Percentiles rank a stretch among this genome's conserved stretches.
Evolutionary conservation across 2,113 vertebrate genomes (phyloP).

Genomic region (Herpetotheres cachinnans): DNA sequence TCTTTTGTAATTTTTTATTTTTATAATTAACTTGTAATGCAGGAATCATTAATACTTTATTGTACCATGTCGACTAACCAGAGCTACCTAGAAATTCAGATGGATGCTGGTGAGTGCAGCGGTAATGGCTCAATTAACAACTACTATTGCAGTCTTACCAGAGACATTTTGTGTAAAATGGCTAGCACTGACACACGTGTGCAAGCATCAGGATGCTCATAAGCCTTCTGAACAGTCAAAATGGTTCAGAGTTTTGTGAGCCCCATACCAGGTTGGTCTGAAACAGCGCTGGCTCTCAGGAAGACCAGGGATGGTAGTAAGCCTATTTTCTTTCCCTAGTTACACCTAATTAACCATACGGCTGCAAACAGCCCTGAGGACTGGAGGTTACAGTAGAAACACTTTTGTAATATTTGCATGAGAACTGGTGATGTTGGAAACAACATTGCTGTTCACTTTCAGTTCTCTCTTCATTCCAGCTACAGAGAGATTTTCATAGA

Average conservation of each 20-base stretch:
- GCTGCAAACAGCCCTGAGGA: neutral
- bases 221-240: neutral
- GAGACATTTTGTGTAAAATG: neutral
- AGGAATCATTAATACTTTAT: neutral
- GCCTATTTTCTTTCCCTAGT: neutral
- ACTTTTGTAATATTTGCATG: neutral
- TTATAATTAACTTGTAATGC: neutral
- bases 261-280: neutral
- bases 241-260: neutral
- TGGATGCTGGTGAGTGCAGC: neutral
- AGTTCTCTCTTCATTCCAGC: neutral
- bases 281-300: neutral
- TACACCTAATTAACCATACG: neutral
- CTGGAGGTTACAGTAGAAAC: neutral
- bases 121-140: neutral
- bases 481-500: neutral
- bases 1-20: slow-evolving; percentile 36
- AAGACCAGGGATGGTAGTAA: neutral
- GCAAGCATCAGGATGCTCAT: neutral
- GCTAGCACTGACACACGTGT: neutral
- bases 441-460: neutral
- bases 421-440: neutral
- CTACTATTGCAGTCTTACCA: neutral
- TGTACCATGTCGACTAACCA: neutral
- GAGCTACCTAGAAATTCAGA: neutral